Percentiles rank a stretch among this genome's conserved stretches.
Evolutionary conservation across 1,140 invertebrate species (phyloP).

Genomic region (Drosophila mauritiana): DNA sequence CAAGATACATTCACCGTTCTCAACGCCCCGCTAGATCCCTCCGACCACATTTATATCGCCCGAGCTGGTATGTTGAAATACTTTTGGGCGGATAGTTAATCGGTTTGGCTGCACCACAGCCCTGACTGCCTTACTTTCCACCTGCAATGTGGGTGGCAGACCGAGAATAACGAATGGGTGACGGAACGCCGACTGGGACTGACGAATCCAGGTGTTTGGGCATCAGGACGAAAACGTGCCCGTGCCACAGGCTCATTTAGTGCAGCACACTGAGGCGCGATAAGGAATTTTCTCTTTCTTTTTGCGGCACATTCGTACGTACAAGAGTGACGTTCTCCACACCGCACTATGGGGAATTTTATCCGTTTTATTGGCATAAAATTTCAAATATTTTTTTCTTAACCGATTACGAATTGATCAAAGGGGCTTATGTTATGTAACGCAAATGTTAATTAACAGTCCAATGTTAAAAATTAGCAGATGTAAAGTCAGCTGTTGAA

Average conservation of each 20-base stretch:
- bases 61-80: constrained; percentile 74
- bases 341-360: constrained; percentile 21
- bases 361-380: too few species aligned
- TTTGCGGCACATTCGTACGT: constrained; percentile 32
- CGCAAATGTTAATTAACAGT: too few species aligned
- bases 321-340: constrained; percentile 45
- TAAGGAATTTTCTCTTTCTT: constrained; percentile 82
- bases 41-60: constrained; percentile 54
- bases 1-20: constrained; percentile 73
- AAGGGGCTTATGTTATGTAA: too few species aligned
- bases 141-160: background rate
- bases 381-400: too few species aligned
- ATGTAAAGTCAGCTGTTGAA: too few species aligned
- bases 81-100: constrained; percentile 77
- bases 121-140: constrained; percentile 35
- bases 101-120: constrained; percentile 55
- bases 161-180: background rate
- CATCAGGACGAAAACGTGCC: constrained; percentile 64
- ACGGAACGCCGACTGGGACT: background rate
- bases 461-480: too few species aligned
- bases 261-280: constrained; percentile 76
- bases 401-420: too few species aligned
- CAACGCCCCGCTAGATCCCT: constrained; percentile 32
- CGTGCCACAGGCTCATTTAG: constrained; percentile 78
- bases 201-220: constrained; percentile 9